These are phyloP conservation scores for Coreoperca whiteheadi DNA, from an alignment of 2,113 vertebrate genomes.

Conservation along the genomic window DNA sequence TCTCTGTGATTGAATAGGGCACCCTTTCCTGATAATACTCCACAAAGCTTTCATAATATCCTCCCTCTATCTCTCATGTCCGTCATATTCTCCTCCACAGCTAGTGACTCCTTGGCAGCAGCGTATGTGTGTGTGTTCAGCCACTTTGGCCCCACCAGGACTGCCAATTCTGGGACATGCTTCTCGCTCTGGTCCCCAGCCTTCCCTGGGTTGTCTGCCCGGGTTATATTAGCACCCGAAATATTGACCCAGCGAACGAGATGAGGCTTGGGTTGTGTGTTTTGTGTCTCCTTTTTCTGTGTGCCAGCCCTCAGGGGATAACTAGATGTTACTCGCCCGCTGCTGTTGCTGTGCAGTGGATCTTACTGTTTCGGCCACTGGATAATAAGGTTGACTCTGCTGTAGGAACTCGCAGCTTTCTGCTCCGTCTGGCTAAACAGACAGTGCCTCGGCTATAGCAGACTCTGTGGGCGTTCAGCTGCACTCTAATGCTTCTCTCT, in stretches of 20 bases:
- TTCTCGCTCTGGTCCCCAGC: slow-evolving; percentile 43
- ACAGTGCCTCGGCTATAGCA: slow-evolving; percentile 45
- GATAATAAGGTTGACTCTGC: slow-evolving; percentile 72
- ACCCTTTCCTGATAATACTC: slow-evolving; percentile 60
- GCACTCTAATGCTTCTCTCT: slow-evolving; percentile 59
- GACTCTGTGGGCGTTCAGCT: slow-evolving; percentile 70
- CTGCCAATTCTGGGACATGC: slow-evolving; percentile 55
- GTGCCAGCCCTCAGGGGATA: slow-evolving; percentile 35
- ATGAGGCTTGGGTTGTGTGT: slow-evolving; percentile 38
- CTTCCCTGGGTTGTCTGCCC: slow-evolving; percentile 45
- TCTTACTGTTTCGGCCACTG: slow-evolving; percentile 59
- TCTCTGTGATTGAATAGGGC: slow-evolving; percentile 67
- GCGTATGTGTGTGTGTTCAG: slow-evolving; percentile 24
- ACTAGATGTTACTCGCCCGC: slow-evolving; percentile 49
- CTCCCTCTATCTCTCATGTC: slow-evolving; percentile 38
- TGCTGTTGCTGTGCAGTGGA: slow-evolving; percentile 51
- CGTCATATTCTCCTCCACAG: slow-evolving; percentile 40
- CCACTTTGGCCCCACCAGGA: slow-evolving; percentile 44
- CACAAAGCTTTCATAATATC: slow-evolving; percentile 63
- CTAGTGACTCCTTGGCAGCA: slow-evolving; percentile 26
- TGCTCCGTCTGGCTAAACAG: slow-evolving; percentile 64
- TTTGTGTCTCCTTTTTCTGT: slow-evolving; percentile 18
- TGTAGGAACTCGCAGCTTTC: slow-evolving; percentile 60
- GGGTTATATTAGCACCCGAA: slow-evolving; percentile 49
- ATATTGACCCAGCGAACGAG: slow-evolving; percentile 59